A percentile compares a stretch with the other conserved stretches of the same genome.
phyloP scores from a whole-genome alignment of 2,797 vertebrate genomes.

The Catharus ustulatus region DNA sequence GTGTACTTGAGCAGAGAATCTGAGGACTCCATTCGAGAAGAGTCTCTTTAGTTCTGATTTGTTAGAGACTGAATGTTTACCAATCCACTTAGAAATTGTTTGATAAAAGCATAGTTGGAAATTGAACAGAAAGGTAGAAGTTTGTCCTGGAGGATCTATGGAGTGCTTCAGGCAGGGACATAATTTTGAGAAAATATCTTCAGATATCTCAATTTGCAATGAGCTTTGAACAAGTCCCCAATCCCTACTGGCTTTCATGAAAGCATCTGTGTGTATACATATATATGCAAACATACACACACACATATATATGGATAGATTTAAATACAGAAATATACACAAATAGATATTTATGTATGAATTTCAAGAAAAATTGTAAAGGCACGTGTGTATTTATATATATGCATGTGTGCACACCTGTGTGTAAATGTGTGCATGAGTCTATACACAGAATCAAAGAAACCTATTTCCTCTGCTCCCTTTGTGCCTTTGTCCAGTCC shows the following conservation, averaged over 20 bases:
- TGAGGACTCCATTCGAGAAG: neutral
- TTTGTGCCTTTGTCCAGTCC: neutral
- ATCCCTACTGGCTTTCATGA: neutral
- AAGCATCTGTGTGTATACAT: neutral
- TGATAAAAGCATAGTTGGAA: neutral
- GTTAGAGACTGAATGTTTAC: neutral
- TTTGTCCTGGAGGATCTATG: neutral
- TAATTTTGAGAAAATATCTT: neutral
- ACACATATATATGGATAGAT: accelerated
- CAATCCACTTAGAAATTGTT: neutral
- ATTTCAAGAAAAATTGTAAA: neutral
- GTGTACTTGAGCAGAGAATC: neutral
- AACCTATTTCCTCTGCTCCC: accelerated
- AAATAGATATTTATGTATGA: neutral
- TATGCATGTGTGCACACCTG: accelerated
- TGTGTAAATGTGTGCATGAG: neutral
- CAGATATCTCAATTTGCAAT: neutral
- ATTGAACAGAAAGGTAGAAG: neutral
- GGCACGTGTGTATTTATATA: neutral
- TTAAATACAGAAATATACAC: neutral
- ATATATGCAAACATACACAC: neutral
- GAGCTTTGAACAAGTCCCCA: neutral
- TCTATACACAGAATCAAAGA: neutral
- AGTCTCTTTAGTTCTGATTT: neutral
- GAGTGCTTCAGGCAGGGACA: neutral